Conservation (phyloP, 2,888 invertebrate species). For the Pachliopta kotzebuea region DNA sequence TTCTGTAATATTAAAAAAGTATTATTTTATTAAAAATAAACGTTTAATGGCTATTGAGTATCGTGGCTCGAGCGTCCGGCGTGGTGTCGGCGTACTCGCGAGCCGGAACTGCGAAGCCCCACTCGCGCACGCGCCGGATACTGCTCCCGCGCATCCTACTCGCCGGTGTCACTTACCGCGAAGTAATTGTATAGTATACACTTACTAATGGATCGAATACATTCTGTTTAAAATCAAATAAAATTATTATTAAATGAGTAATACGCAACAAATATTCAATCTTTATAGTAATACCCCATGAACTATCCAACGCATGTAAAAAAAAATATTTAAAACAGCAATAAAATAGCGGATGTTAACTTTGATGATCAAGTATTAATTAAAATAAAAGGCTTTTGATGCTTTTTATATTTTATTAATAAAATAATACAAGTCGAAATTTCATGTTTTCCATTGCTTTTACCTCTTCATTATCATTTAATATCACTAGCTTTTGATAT, state of each 20-base stretch:
- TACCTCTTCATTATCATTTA: not conserved
- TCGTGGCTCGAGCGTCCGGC: conserved; percentile 25
- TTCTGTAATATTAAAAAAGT: no score
- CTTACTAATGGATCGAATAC: conserved; percentile 41
- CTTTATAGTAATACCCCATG: no score
- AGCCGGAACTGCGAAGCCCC: conserved; percentile 74
- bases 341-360: no score
- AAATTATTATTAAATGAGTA: not conserved
- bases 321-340: no score
- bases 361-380: no score
- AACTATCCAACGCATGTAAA: no score
- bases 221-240: conserved; percentile 22
- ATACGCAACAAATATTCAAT: not conserved
- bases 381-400: no score
- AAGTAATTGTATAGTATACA: conserved; percentile 49
- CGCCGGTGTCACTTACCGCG: conserved; percentile 60
- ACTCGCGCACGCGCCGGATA: conserved; percentile 74
- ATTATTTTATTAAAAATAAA: not conserved
- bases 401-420: no score
- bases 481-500: no score
- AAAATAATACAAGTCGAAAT: not conserved
- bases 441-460: not conserved
- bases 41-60: not conserved
- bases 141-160: conserved; percentile 66
- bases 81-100: conserved; percentile 22